Conservation (phyloP, 2,888 invertebrate species). For the Epicampocera succincta region DNA sequence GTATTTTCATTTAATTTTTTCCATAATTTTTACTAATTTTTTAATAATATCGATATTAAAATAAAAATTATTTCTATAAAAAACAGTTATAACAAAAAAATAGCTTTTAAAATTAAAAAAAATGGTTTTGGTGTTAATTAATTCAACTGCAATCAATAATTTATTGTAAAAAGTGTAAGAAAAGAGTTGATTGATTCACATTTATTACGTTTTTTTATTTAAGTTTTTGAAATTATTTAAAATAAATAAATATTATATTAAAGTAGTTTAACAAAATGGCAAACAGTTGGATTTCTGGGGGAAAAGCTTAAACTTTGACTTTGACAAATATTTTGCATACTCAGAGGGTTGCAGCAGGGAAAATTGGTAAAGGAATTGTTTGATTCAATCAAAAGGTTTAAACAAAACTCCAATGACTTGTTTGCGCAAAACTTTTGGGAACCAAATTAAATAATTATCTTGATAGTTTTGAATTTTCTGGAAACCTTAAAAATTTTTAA, state of each 20-base stretch:
- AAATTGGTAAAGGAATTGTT: too few species aligned
- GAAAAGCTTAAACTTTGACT: background rate
- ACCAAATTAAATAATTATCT: too few species aligned
- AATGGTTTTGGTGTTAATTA: slow-evolving; percentile 60
- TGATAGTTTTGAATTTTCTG: too few species aligned
- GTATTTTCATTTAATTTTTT: slow-evolving; percentile 8
- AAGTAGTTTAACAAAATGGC: background rate
- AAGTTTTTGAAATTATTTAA: slow-evolving; percentile 6
- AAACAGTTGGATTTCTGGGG: background rate
- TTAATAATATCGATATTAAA: background rate
- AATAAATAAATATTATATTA: slow-evolving; percentile 51
- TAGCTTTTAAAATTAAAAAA: slow-evolving; percentile 33
- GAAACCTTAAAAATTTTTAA: too few species aligned
- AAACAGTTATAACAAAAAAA: slow-evolving; percentile 16
- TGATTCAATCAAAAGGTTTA: too few species aligned
- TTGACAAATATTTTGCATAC: background rate
- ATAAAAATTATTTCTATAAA: background rate
- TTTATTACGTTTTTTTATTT: background rate
- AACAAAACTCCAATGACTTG: too few species aligned
- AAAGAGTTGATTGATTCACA: background rate
- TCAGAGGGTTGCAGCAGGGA: background rate
- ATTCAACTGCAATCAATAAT: slow-evolving; percentile 54
- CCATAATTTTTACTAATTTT: background rate
- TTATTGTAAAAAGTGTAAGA: slow-evolving; percentile 1
- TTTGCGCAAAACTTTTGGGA: too few species aligned